Evolutionary conservation across 2,113 vertebrate genomes (phyloP).

Genomic region (Odocoileus virginianus): DNA sequence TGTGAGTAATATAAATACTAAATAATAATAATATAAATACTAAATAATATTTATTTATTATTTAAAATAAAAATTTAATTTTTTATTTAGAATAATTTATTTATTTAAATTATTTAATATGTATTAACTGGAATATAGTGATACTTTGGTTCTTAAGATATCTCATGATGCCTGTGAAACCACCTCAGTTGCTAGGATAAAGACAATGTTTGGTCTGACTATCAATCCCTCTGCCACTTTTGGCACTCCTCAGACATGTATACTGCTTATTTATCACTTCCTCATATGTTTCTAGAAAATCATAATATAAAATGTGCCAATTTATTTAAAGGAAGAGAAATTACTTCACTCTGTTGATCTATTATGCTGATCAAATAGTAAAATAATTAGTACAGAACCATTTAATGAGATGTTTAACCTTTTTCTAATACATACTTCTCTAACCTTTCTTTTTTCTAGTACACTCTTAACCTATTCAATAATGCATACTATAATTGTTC

Average conservation of each 20-base stretch:
- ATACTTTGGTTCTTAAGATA: not conserved
- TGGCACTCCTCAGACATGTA: not conserved
- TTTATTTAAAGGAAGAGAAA: not conserved
- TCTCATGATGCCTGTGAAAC: not conserved
- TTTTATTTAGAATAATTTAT: not conserved
- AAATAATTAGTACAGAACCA: slow-evolving; percentile 5
- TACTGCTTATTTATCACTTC: not conserved
- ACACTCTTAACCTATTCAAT: not conserved
- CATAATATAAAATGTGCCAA: not conserved
- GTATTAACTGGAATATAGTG: not conserved
- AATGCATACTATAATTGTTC: not conserved
- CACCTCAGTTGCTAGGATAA: not conserved
- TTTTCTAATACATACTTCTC: slow-evolving; percentile 9
- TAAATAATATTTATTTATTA: not conserved
- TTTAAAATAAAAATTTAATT: not conserved
- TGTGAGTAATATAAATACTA: not conserved
- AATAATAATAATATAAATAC: not conserved
- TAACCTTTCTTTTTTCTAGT: not conserved
- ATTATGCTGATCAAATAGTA: slow-evolving; percentile 18
- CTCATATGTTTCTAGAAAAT: not conserved
- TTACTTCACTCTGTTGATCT: not conserved
- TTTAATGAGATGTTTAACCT: slow-evolving; percentile 40
- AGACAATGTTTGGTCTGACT: not conserved
- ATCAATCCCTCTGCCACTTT: not conserved
- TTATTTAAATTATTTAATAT: not conserved